A percentile compares a stretch with the other conserved stretches of the same genome.
phyloP scores from a whole-genome alignment of 2,113 vertebrate species.

The Mirza zaza region DNA sequence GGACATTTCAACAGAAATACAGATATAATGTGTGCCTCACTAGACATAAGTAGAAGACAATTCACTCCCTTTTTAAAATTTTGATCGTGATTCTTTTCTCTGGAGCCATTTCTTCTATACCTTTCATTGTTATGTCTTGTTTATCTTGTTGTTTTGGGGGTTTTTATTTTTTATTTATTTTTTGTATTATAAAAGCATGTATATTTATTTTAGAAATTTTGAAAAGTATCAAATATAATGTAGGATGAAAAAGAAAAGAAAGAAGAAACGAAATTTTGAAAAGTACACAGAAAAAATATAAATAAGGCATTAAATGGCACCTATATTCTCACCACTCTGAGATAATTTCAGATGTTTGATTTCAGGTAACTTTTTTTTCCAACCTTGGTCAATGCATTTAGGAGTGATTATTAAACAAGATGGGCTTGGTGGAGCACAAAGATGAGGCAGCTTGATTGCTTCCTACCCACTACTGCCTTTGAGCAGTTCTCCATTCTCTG shows the following conservation, averaged over 20 bases:
- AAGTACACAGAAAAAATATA: neutral
- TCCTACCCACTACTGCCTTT: neutral
- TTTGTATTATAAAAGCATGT: neutral
- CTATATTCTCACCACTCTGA: neutral
- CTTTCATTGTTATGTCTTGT: neutral
- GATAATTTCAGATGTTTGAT: neutral
- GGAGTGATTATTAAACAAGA: neutral
- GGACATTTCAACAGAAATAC: neutral
- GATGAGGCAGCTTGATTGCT: neutral
- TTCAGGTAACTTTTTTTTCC: neutral
- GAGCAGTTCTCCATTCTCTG: neutral
- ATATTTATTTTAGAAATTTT: neutral
- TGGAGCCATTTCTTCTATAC: neutral
- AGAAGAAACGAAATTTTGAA: neutral
- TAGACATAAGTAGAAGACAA: neutral
- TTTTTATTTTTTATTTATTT: neutral
- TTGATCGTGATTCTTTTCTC: neutral
- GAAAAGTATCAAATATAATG: neutral
- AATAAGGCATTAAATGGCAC: neutral
- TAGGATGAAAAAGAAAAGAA: too few species aligned
- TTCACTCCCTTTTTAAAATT: neutral
- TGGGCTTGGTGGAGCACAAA: accelerated
- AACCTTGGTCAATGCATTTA: neutral
- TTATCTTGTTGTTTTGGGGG: neutral
- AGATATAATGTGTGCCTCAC: neutral